Base-by-base conservation (phyloP, 2,113 vertebrate species). In the Trachemys scripta region DNA sequence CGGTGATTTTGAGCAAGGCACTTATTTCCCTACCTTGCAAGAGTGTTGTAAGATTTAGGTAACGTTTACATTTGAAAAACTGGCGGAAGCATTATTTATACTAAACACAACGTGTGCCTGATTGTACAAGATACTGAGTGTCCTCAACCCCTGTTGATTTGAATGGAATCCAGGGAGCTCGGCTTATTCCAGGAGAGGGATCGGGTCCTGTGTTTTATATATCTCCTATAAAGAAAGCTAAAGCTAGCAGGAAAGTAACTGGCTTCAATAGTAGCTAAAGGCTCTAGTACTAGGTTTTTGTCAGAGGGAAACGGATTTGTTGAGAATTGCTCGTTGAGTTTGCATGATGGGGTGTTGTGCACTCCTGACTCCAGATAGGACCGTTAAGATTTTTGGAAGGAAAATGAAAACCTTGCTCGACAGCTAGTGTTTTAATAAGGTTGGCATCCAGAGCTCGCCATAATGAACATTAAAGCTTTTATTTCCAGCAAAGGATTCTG, bases 311-410 rank as follows among this genome's bases (percentile, higher is more conserved):
- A 0, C 85, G 90, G 69, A 19, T 96, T 97, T 90, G 87, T 92
- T 95, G 86, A 96, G 92, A 92, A 81, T 86, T 80, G 47, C 29
- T 24, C 19, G 85, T 56, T 38, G 38, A 75, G 93, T 94, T 87
- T 96, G n/a, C 4, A 2, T 90, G 80, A 19, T 79, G 92, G 88
- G 50, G 59, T 87, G 93, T 93, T 97, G 79, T 97, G 94, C 50
- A 79, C 38, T 97, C 53, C 69, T 82, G 11, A 88, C 84, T 93
- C 96, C 57, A 96, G 65, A 92, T 2, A 96, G 88, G 89, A 76
- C 83, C 85, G 1, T 89, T 93, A 92, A 95, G 93, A 93, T 69
- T 31, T 94, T 96, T 97, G 97, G 96, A 97, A 76, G 38, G 84
- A 90, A 78, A 95, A 65, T 75, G 86, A 92, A 96, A 93, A 94